Percentiles rank a stretch among this genome's conserved stretches.
Evolutionary conservation across 1,140 invertebrate species (phyloP).

Genomic region (Ditylenchus dipsaci): DNA sequence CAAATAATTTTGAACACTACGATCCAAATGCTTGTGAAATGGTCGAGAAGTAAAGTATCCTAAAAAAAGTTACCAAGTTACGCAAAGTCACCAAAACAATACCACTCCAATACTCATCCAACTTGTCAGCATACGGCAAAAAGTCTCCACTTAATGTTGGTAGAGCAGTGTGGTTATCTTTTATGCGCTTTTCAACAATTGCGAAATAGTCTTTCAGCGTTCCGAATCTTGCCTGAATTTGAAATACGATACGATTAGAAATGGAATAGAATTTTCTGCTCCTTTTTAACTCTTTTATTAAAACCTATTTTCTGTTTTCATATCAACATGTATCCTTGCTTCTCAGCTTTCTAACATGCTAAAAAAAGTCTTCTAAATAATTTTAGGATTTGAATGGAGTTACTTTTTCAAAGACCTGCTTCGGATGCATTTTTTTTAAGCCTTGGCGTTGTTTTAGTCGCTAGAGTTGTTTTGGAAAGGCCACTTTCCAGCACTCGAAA

Average conservation of each 20-base stretch:
- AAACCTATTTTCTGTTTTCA: background rate
- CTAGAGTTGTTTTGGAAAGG: no score
- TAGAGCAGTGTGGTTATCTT: background rate
- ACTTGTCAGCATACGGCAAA: constrained; percentile 92
- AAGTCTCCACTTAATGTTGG: constrained; percentile 88
- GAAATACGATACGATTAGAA: background rate
- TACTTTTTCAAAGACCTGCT: background rate
- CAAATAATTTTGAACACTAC: constrained; percentile 68
- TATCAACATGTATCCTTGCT: no score
- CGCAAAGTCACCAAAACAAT: background rate
- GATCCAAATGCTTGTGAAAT: constrained; percentile 88
- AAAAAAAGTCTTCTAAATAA: background rate
- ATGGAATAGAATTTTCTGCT: background rate
- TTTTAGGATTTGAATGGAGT: background rate
- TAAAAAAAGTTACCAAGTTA: constrained; percentile 15
- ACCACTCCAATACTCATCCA: constrained; percentile 92
- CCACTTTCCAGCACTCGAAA: no score
- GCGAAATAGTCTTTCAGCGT: constrained; percentile 90
- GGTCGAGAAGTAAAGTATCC: constrained; percentile 90
- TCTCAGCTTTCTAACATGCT: background rate
- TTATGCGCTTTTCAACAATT: constrained; percentile 67
- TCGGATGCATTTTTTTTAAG: no score
- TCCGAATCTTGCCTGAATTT: constrained; percentile 72
- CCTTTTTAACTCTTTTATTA: background rate
- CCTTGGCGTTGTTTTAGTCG: no score